Evolutionary conservation across 2,113 vertebrate species (phyloP).

Genomic region (Lontra canadensis): DNA sequence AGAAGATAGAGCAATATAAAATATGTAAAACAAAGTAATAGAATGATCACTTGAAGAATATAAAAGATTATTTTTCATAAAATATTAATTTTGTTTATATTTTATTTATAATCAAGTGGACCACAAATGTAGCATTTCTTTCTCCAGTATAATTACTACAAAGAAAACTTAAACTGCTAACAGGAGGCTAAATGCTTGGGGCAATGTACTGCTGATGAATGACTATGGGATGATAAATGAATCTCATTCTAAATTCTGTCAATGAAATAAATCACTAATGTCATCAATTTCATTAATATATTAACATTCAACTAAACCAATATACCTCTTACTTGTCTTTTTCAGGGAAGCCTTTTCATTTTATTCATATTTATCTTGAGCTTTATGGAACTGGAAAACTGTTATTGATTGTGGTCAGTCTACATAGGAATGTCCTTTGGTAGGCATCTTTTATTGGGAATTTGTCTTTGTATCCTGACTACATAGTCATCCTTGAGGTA

Average conservation of each 20-base stretch:
- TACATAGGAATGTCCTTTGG: background rate
- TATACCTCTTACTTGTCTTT: conserved; percentile 58
- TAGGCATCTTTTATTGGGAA: background rate
- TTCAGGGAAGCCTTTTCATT: conserved; percentile 29
- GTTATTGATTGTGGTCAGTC: conserved; percentile 41
- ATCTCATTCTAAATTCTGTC: conserved; percentile 71
- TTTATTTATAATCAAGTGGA: conserved; percentile 43
- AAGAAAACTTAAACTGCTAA: conserved; percentile 62
- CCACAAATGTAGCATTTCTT: background rate
- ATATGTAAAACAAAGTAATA: background rate
- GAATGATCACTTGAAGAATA: background rate
- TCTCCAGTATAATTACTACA: conserved; percentile 21
- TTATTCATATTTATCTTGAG: conserved; percentile 37
- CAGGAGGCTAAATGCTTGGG: background rate
- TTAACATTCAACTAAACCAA: conserved; percentile 57
- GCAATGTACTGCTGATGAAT: conserved; percentile 46
- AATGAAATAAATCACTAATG: conserved; percentile 71
- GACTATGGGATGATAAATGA: conserved; percentile 73
- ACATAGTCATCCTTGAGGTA: background rate
- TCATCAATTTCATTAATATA: conserved; percentile 68
- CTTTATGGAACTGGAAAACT: conserved; percentile 17
- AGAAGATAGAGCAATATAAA: background rate
- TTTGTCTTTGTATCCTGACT: background rate
- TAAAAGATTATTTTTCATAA: background rate
- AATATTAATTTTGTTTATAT: conserved; percentile 32